Base-by-base conservation (phyloP, 2,888 invertebrate species). In the Phortica okadai region DNA sequence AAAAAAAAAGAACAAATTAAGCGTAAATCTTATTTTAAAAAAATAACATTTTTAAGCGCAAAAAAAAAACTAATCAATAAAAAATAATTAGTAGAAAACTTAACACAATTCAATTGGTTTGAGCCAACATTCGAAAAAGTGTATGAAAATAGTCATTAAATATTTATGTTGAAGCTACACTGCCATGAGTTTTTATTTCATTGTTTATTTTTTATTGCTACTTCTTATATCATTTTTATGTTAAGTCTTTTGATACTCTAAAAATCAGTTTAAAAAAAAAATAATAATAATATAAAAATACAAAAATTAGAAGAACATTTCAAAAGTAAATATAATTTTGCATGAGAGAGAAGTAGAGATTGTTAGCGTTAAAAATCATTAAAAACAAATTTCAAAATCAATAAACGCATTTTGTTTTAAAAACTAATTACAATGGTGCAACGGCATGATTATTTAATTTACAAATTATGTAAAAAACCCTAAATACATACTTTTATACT, bases 271-370 rank as follows among this genome's bases (percentile, higher is more conserved):
- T 69, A 50, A 6, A 69, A 69, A 5, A 69, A 45, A 45, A 50
- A 21, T 44, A 16, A 21, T 45, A 45, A 50, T 25, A 54, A 45
- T 16, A 41, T 11, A 73, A 59, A 73, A 73, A 73, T 14, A 70
- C 21, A 54, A 54, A 73, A 62, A 50, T 54, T 41, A 14, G 14
- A 33, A 2, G n/a, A 45, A 69, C 33, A 69, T 67, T 16, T 16
- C 3, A 69, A 50, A 25, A 50, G 2, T 54, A 56, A 14, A n/a
- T 25, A 54, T 56, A 72, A 54, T 72, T 72, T 54, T 25, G 70
- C 80, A 84, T 80, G 87, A 86, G 85, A 86, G 85, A 86, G 85
- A 86, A 75, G 85, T 86, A 86, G 85, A 87, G 87, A 86, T 86
- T 86, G 85, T 83, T 87, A 86, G 87, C 81, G 82, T 82, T 85